phyloP scores from a whole-genome alignment of 2,888 invertebrate genomes.

The Agriopis marginaria region DNA sequence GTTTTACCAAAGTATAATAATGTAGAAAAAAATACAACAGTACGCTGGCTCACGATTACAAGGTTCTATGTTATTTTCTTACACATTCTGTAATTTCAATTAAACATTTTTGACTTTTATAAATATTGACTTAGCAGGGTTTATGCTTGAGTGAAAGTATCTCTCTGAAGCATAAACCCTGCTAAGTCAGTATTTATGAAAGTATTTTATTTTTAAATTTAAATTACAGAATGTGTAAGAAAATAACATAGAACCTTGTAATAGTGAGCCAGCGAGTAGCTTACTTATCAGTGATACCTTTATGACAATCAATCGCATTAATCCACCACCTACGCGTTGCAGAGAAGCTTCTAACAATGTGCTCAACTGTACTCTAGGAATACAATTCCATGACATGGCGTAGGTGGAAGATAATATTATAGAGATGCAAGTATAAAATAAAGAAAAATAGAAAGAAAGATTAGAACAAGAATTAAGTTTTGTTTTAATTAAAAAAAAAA shows the following conservation, averaged over 20 bases:
- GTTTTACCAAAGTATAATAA: background rate
- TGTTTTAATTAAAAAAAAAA: too few relatives aligned
- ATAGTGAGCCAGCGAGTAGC: too few relatives aligned
- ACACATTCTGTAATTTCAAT: too few relatives aligned
- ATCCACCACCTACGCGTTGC: slow-evolving; percentile 12
- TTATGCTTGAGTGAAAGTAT: too few relatives aligned
- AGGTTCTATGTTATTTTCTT: too few relatives aligned
- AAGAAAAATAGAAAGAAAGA: background rate
- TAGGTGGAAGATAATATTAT: slow-evolving; percentile 26
- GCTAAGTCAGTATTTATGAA: too few relatives aligned
- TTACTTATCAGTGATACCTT: background rate
- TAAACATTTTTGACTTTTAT: too few relatives aligned
- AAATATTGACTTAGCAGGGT: too few relatives aligned
- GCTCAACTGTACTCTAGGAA: slow-evolving; percentile 15
- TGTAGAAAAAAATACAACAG: background rate
- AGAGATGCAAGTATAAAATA: background rate
- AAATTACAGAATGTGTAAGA: too few relatives aligned
- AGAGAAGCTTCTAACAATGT: slow-evolving; percentile 27
- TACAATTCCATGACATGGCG: slow-evolving; percentile 17
- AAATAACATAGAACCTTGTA: background rate
- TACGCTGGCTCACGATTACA: too few relatives aligned
- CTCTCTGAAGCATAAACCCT: too few relatives aligned
- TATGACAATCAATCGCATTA: slow-evolving; percentile 20
- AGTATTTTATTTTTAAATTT: too few relatives aligned
- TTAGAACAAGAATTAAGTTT: background rate